Base-by-base conservation (phyloP, 2,888 invertebrate genomes). In the Uloborus plumipes region DNA sequence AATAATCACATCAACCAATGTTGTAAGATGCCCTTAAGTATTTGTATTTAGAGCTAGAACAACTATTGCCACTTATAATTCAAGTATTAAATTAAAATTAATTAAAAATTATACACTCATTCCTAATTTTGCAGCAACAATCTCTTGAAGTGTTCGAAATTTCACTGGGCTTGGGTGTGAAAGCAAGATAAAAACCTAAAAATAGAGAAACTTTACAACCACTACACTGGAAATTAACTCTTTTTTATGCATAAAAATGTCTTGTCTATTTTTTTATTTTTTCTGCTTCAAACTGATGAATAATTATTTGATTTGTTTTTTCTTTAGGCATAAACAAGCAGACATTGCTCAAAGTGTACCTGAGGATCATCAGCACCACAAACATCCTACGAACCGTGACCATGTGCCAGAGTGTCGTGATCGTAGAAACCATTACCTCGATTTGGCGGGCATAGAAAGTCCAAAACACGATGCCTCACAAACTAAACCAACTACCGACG, bases 361-460 rank as follows among this genome's bases (percentile, higher is more conserved):
- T 7, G 84, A 78, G 62, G 83, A 86, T n/a, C 80, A 85, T 50
- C 85, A 86, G 26, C 87, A 88, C 61, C 87, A 88, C 59, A 88
- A 88, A 76, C 87, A 87, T 67, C 87, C 87, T 79, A 88, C 88
- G 74, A 85, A 80, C 69, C 72, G 86, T 22, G 67, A 84, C 59
- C 73, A 85, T 67, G 70, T 84, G 2, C 70, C 85, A 49, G 87
- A 87, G 69, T 86, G 86, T 65, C 81, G 84, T 11, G 87, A 87
- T 51, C 72, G 87, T 7, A 81, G 86, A 11, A 87, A 86, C 64
- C 89, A 89, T 85, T 89, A 89, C 85, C 86, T 89, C 50, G 89
- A 89, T 84, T 85, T 89, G 79, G 89, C 89, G 0, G 89, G 89
- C 1, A 87, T 89, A 15, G 89, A 89, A 86, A 88, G 88, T 84